Evolutionary conservation across 2,888 invertebrate genomes (phyloP).

Genomic region (Drosophila ustulata): DNA sequence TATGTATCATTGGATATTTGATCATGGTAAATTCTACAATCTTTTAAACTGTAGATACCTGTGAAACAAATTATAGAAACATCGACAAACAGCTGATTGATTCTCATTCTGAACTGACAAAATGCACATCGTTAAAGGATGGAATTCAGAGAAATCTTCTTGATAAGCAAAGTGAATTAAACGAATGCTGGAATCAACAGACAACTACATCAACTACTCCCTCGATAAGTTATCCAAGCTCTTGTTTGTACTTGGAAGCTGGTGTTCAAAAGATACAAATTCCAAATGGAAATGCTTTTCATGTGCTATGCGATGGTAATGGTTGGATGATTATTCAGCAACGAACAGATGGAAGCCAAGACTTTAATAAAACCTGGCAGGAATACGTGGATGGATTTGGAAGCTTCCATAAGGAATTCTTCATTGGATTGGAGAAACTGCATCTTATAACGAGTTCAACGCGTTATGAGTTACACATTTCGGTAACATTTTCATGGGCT

Average conservation of each 20-base stretch:
- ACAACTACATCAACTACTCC: not conserved
- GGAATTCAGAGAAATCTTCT: not conserved
- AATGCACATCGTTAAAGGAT: not conserved
- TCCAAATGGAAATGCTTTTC: not conserved
- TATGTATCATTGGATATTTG: not conserved
- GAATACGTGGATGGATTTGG: conserved; percentile 15
- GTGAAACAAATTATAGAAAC: not conserved
- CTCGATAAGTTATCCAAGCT: not conserved
- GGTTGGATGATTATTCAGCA: conserved; percentile 17
- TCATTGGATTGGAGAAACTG: conserved; percentile 29
- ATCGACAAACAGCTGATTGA: not conserved
- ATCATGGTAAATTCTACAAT: no score
- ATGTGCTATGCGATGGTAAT: not conserved
- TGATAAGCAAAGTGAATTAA: not conserved
- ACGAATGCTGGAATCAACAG: not conserved
- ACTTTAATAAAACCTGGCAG: not conserved
- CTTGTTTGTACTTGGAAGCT: not conserved
- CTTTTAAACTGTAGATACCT: not conserved
- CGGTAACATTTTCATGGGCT: rapidly evolving
- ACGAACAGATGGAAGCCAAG: not conserved
- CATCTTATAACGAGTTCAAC: conserved; percentile 10
- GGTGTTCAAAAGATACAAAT: not conserved
- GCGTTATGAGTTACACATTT: conserved; percentile 3
- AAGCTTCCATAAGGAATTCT: not conserved
- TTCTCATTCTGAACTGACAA: not conserved